Conservation (phyloP, 2,113 vertebrate species). For the Numenius arquata region DNA sequence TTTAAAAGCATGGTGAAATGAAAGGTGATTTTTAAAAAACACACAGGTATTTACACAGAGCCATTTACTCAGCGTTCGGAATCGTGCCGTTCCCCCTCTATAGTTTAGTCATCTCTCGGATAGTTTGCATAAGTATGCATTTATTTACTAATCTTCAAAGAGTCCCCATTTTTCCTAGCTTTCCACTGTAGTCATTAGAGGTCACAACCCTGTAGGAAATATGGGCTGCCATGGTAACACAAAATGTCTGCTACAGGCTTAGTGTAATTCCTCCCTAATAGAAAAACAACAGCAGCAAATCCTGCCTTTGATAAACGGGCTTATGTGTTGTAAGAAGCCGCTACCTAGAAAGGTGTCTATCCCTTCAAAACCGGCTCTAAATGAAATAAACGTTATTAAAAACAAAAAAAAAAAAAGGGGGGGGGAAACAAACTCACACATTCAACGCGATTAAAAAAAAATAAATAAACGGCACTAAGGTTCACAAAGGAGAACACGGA, state of each 20-base stretch:
- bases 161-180: slow-evolving; percentile 88
- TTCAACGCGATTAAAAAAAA: background rate
- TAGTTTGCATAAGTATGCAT: slow-evolving; percentile 93
- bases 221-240: slow-evolving; percentile 96
- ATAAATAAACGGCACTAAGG: background rate
- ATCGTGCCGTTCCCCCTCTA: slow-evolving; percentile 27
- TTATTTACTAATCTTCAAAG: slow-evolving; percentile 96
- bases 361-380: slow-evolving; percentile 51
- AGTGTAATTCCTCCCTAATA: slow-evolving; percentile 96
- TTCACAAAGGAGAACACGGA: background rate
- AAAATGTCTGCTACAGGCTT: slow-evolving; percentile 97
- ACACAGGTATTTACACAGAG: slow-evolving; percentile 62
- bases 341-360: slow-evolving; percentile 84
- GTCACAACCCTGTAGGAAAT: slow-evolving; percentile 98
- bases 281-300: slow-evolving; percentile 99
- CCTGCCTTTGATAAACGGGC: slow-evolving; percentile 92
- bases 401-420: background rate
- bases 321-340: slow-evolving; percentile 84
- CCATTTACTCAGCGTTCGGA: slow-evolving; percentile 46
- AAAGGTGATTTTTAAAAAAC: slow-evolving; percentile 64
- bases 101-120: slow-evolving; percentile 60
- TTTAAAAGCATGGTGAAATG: slow-evolving; percentile 60
- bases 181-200: slow-evolving; percentile 97
- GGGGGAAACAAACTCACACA: accelerated
- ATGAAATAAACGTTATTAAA: slow-evolving; percentile 39